Evolutionary conservation across 2,888 invertebrate species (phyloP), one percentile per base, ranked within the genome.

Genomic region (Pammene fasciana): DNA sequence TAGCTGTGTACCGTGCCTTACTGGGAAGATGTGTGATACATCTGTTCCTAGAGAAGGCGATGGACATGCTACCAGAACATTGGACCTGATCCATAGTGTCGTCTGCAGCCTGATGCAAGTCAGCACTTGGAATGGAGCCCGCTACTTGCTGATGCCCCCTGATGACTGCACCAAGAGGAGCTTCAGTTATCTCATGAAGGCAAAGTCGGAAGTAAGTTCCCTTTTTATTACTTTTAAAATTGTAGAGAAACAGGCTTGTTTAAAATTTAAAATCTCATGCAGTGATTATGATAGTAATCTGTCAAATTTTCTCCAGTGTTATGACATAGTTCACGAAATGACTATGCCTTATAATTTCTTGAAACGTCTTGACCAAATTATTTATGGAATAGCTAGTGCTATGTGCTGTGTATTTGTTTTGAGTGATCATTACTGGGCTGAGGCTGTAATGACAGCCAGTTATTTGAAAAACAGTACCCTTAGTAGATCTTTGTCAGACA

Each of bases 131-230:
- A 56, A 56, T 11, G 64, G 65, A 43, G 67, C 59, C 7, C 64
- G 46, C 38, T 71, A 60, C 46, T 50, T 71, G 36, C 18, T 67
- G 0, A 67, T 60, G 9, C 65, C 67, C 10, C 59, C 59, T 2
- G 71, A 71, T 59, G 54, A 64, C 38, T 59, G 11, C 11, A 59
- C 71, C 4, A 65, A 65, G 55, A 71, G 60, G 16, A 54, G 50
- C 5, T 71, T 55, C 5, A 55, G 46, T 8, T 65, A 65, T 13
- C 56, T 65, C 5, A 46, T 65, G 46, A 55, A 55, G 55, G 14
- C 11, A 10, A 71, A 71, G 52, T 56, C 65, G 1, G 65, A 71
- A 10, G 71, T 71, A 36, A 61, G 52, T 41, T 48, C 43, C 11
- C 10, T 34, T 56, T 72, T 72, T 52, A 50, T 67, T 36, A 4